Evolutionary conservation across 2,113 vertebrate genomes (phyloP).

Genomic region (Perognathus longimembris): DNA sequence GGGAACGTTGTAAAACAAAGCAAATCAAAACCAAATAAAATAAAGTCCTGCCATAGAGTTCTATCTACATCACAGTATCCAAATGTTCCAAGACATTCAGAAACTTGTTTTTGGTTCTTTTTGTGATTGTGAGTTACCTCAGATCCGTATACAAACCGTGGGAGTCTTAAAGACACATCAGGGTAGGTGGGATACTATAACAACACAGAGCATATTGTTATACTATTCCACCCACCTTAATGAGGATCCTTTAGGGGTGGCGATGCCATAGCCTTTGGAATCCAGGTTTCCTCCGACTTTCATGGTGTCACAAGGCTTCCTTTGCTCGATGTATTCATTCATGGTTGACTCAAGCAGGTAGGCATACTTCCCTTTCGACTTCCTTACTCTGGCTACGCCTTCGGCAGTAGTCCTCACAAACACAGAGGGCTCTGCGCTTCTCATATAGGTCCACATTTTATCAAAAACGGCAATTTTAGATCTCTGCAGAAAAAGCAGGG

Average conservation of each 20-base stretch:
- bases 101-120: constrained; percentile 82
- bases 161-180: constrained; percentile 99
- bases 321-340: constrained; percentile 99
- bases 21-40: constrained; percentile 56
- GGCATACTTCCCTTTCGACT: constrained; percentile 99
- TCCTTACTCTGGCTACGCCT: constrained; percentile 97
- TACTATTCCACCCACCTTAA: constrained; percentile 99
- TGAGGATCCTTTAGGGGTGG: constrained; percentile 99
- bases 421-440: constrained; percentile 98
- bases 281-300: constrained; percentile 99
- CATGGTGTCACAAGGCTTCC: constrained; percentile 99
- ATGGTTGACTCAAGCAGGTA: constrained; percentile 99
- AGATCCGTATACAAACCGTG: constrained; percentile 99
- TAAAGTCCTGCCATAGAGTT: constrained; percentile 76
- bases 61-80: constrained; percentile 80
- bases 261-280: constrained; percentile 99
- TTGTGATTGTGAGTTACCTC: constrained; percentile 91
- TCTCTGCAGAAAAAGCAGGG: constrained; percentile 89
- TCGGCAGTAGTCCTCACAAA: constrained; percentile 99
- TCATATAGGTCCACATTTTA: constrained; percentile 99
- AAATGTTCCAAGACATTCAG: constrained; percentile 84
- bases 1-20: constrained; percentile 75
- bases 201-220: constrained; percentile 99
- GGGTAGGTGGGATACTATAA: constrained; percentile 99
- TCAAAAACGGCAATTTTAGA: constrained; percentile 99